Conservation (phyloP, 2,113 vertebrate species). For the Nycticryphes semicollaris region DNA sequence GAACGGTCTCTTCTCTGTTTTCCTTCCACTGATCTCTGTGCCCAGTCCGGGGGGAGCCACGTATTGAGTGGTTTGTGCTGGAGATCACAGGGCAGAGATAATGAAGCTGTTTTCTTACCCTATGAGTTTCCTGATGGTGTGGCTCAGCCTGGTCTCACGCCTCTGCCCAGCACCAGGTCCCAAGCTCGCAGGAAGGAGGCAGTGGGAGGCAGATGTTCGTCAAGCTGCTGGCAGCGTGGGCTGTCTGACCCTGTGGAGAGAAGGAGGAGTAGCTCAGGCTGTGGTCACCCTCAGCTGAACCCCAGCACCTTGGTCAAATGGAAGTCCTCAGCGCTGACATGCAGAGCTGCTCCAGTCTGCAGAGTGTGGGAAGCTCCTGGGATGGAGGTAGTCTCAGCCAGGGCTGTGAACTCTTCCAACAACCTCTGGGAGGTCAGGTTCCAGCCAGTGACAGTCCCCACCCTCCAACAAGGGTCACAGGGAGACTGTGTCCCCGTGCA, state of each 20-base stretch:
- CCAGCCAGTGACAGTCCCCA: neutral
- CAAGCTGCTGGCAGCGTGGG: neutral
- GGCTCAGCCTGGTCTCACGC: neutral
- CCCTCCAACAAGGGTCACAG: neutral
- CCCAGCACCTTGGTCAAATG: neutral
- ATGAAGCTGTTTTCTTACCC: neutral
- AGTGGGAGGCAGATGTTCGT: neutral
- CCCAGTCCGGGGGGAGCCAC: neutral
- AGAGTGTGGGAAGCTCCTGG: neutral
- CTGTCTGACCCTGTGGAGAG: neutral
- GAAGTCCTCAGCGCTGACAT: fast-evolving
- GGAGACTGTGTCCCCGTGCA: neutral
- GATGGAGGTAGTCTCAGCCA: neutral
- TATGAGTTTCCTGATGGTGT: fast-evolving
- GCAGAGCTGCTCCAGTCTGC: neutral
- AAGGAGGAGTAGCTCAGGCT: neutral
- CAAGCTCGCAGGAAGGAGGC: neutral
- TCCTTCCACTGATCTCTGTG: neutral
- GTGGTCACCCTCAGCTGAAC: neutral
- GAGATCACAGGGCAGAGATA: neutral
- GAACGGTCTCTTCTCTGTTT: neutral
- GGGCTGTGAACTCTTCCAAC: neutral
- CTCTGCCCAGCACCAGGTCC: neutral
- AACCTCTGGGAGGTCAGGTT: neutral
- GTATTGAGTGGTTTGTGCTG: neutral